These are phyloP conservation scores for Lethenteron camtschaticum DNA, from an alignment of 2,113 vertebrate species.

Conservation along the genomic window DNA sequence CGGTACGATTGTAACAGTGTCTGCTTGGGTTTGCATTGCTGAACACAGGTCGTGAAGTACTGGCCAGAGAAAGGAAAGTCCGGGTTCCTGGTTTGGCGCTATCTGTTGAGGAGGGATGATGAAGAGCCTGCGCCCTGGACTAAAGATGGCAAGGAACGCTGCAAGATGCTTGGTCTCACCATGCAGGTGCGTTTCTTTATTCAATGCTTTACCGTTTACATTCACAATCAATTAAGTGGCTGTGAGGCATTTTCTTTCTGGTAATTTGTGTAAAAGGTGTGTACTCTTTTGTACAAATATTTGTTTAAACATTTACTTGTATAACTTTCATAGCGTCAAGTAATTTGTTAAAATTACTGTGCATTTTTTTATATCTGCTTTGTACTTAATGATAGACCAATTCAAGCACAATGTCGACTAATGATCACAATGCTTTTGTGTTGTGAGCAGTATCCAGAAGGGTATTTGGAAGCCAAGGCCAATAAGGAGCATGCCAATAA, in stretches of 20 bases:
- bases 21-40: too few relatives aligned
- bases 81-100: constrained; percentile 83
- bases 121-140: constrained; percentile 80
- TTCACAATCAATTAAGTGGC: not conserved
- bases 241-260: not conserved
- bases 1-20: too few relatives aligned
- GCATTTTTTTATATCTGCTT: not conserved
- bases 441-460: constrained; percentile 62
- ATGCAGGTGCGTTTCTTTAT: constrained; percentile 44
- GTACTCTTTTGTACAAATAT: not conserved
- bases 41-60: constrained; percentile 56
- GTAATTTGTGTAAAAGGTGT: not conserved
- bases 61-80: constrained; percentile 92
- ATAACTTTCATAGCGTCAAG: not conserved
- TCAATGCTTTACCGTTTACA: not conserved
- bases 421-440: not conserved
- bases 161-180: constrained; percentile 60
- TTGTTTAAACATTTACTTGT: not conserved
- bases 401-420: not conserved
- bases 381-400: constrained; percentile 1
- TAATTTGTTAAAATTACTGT: not conserved
- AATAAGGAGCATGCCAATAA: constrained; percentile 69
- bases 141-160: constrained; percentile 66
- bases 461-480: constrained; percentile 56
- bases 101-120: constrained; percentile 63